Base-by-base conservation (phyloP, 2,113 vertebrate species). In the Deroptyus accipitrinus region DNA sequence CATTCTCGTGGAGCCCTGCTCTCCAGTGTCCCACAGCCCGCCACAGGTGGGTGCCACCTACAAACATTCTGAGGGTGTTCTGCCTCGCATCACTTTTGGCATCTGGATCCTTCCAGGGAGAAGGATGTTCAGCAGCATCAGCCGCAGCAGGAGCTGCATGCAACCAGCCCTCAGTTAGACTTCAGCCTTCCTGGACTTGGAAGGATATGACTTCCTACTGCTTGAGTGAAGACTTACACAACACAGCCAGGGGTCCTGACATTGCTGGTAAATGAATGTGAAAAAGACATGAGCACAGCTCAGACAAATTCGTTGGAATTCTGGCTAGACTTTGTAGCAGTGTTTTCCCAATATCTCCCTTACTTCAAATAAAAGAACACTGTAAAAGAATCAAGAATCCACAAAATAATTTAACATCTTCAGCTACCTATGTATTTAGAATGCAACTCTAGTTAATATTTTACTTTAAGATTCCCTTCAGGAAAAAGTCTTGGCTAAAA, bases 51-150 rank as follows among this genome's bases (percentile, higher is more conserved):
- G 5, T 66, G 6, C 28, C 27, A 39, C 5, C 17, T 10, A 5
- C 6, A 70, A 51, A 33, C 0, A 0, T 62, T 8, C 49, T 46
- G 17, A 74, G 9, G 1, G 6, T 44, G 17, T 4, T 7, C 7
- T 67, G 7, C 6, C 6, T 55, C 35, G 17, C 8, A 19, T 42
- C 7, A 1, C 5, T 24, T 19, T 2, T 0, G 8, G 5, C 42
- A 46, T 18, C 10, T 28, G 17, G 30, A n/a, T n/a, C 8, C 20
- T 83, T 27, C 22, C 1, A 2, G 20, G 4, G 4, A 82, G 20
- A 5, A 51, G 9, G 13, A 22, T 59, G 20, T 11, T 82, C 8
- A 7, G 15, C 35, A 82, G 9, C 23, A 35, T 59, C n/a, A 68
- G 28, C 4, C 33, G 35, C 16, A 44, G 6, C 19, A 85, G 17